Evolutionary conservation across 2,888 invertebrate species (phyloP).

Genomic region (Dolomedes plantarius): DNA sequence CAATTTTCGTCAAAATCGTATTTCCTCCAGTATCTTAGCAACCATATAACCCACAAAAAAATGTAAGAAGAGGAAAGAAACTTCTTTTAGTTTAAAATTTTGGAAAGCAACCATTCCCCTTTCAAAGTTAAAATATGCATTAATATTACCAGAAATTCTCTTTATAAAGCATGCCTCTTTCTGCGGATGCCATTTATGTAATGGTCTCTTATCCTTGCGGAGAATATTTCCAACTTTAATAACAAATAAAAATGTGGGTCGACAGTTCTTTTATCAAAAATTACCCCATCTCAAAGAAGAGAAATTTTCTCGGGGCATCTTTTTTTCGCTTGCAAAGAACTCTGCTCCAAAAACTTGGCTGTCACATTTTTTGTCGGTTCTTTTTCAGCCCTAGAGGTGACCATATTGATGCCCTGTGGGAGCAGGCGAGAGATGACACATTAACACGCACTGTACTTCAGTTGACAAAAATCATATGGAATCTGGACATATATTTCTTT

Average conservation of each 20-base stretch:
- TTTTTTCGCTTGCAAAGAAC: not conserved
- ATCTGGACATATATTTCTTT: no score
- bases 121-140: not conserved
- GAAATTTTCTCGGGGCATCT: not conserved
- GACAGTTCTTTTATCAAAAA: conserved; percentile 25
- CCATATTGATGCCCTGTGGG: not conserved
- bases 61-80: no score
- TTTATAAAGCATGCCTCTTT: not conserved
- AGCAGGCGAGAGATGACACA: not conserved
- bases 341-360: not conserved
- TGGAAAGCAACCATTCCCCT: no score
- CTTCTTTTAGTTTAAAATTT: no score
- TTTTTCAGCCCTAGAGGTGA: not conserved
- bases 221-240: not conserved
- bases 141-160: not conserved
- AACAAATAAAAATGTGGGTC: not conserved
- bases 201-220: not conserved
- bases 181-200: not conserved
- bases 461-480: no score
- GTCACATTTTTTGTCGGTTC: not conserved
- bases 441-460: not conserved
- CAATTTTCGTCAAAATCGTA: no score
- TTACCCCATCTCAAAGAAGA: conserved; percentile 15
- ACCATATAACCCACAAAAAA: no score
- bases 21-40: no score